These are phyloP conservation scores for Saccopteryx bilineata DNA, from an alignment of 2,113 vertebrate genomes.

Conservation along the genomic window DNA sequence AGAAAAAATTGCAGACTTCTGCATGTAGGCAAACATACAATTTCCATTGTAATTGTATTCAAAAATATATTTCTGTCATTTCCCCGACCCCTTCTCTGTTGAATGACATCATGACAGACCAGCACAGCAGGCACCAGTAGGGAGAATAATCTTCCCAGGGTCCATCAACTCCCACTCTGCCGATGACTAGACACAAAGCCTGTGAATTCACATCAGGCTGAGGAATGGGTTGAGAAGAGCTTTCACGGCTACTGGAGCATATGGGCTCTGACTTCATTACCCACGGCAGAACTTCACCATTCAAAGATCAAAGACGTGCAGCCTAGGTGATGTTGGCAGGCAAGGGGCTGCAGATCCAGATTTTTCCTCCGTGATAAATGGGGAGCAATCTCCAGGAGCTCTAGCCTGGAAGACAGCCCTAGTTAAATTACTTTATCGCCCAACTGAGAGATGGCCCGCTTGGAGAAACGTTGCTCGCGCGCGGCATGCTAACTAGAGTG, in stretches of 20 bases:
- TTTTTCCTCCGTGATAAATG: conserved; percentile 69
- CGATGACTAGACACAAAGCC: neutral
- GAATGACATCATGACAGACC: neutral
- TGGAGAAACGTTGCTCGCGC: neutral
- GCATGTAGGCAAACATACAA: neutral
- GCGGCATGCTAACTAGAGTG: conserved; percentile 20
- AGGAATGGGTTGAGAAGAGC: neutral
- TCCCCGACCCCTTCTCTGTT: neutral
- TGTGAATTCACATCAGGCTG: neutral
- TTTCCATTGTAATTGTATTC: neutral
- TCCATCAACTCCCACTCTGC: neutral
- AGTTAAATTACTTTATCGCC: conserved; percentile 74
- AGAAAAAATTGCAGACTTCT: neutral
- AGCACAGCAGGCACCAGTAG: neutral
- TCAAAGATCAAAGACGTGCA: neutral
- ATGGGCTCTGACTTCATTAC: neutral
- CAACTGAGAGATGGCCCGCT: conserved; percentile 57
- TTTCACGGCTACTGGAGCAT: neutral
- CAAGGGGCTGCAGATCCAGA: neutral
- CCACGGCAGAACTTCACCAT: neutral
- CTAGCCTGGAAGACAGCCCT: conserved; percentile 61
- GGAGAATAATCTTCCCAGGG: neutral
- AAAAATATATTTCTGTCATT: neutral
- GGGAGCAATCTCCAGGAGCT: conserved; percentile 55
- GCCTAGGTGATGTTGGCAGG: neutral